Evolutionary conservation across 1,140 invertebrate species (phyloP).

Genomic region (Calephelis virginiensis): DNA sequence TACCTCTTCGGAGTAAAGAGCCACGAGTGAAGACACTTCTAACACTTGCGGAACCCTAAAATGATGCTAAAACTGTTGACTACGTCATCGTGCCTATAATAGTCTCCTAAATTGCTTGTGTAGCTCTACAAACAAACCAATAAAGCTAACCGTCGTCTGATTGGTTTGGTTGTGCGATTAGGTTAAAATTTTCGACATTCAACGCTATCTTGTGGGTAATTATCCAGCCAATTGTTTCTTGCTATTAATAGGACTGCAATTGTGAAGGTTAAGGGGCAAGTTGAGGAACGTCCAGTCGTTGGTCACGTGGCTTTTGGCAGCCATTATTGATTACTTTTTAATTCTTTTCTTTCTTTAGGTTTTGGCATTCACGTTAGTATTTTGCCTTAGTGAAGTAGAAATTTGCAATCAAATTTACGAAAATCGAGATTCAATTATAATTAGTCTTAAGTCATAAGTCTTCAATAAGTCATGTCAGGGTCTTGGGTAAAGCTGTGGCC

Average conservation of each 20-base stretch:
- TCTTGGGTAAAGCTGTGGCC: no score
- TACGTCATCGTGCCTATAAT: neutral
- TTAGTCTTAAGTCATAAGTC: no score
- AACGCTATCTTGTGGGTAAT: constrained; percentile 36
- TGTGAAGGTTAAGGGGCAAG: constrained; percentile 55
- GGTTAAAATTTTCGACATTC: constrained; percentile 36
- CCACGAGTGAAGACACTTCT: no score
- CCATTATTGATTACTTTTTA: constrained; percentile 25
- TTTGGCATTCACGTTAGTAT: no score
- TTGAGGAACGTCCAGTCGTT: constrained; percentile 38
- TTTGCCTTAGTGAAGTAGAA: no score
- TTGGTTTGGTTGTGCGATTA: constrained; percentile 21
- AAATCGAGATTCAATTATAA: no score
- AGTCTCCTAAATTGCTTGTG: constrained; percentile 8
- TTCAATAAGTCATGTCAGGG: no score
- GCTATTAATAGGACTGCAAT: constrained; percentile 66
- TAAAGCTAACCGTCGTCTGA: constrained; percentile 8
- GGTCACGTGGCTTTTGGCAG: constrained; percentile 43
- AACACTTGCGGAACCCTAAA: no score
- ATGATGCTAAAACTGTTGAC: no score
- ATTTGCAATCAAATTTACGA: no score
- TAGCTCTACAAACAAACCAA: constrained; percentile 12
- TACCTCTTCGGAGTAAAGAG: no score
- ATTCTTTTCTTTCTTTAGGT: neutral
- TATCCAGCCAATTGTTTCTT: constrained; percentile 52